Conservation (phyloP, 2,113 vertebrate species). For the Myanophis thanlyinensis region DNA sequence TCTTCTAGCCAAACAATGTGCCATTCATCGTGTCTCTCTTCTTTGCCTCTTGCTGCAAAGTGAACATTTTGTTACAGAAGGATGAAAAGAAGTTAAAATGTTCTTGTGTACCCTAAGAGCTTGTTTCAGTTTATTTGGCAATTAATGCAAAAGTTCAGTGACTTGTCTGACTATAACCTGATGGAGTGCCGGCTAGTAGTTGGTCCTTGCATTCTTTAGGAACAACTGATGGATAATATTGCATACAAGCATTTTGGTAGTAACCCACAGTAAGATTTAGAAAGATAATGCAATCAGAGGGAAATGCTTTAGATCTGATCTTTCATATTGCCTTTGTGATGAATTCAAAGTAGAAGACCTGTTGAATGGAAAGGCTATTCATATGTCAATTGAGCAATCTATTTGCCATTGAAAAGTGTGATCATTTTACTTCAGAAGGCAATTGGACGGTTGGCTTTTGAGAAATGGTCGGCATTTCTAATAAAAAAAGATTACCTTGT, state of each 20-base stretch:
- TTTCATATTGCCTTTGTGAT: neutral
- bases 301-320: neutral
- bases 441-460: conserved; percentile 41
- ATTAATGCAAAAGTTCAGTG: neutral
- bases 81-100: neutral
- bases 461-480: neutral
- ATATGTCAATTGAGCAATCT: conserved; percentile 43
- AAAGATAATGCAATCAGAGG: neutral
- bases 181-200: neutral
- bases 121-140: neutral
- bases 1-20: neutral
- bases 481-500: neutral
- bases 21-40: neutral
- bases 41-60: neutral
- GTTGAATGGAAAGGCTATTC: conserved; percentile 44
- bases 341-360: conserved; percentile 6
- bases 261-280: neutral
- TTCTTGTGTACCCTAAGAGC: neutral
- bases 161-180: neutral
- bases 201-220: neutral
- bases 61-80: neutral
- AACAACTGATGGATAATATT: neutral
- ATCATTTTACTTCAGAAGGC: conserved; percentile 47
- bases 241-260: neutral
- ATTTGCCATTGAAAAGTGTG: conserved; percentile 54